Evolutionary conservation across 2,113 vertebrate species (phyloP), one percentile per base, ranked within the genome.

Genomic region (Protomyctophum bolini): DNA sequence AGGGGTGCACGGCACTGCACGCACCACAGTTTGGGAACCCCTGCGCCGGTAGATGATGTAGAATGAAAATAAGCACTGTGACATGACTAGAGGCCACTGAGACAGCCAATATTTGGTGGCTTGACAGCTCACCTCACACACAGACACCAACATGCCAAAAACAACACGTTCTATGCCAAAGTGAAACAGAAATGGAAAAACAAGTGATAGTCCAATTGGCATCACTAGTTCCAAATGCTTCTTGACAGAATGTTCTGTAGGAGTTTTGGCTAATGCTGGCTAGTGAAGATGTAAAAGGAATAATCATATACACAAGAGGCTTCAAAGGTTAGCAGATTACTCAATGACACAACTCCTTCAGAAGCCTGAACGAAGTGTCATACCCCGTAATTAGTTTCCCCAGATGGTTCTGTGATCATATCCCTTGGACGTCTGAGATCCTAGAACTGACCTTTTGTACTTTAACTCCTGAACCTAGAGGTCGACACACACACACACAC

Each of bases 401-500:
- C 84, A 79, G 77, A 72, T 86, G 79, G 59, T 81, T 88, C 41
- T 84, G 85, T 61, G 58, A 64, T 71, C 51, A 9, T 3, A 81
- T 66, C 66, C 82, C 68, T 48, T 71, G 55, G 72, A 71, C 75
- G 65, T 58, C 14, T 50, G 46, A 59, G 50, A 68, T 71, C 66
- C 14, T 56, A 7, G 64, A 68, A 64, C 74, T 66, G 60, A 72
- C 69, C 76, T 77, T 65, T 51, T 87, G 69, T 72, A 72, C 86
- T 86, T 48, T 78, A 80, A 83, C 81, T 70, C 56, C 70, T 47
- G 66, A 75, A 76, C 75, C 50, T 52, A 60, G 55, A 83, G 86
- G 75, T 86, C 77, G 83, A 21, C 21, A 21, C 21, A 21, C 21
- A 21, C 21, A 21, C 21, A 21, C 21, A 2, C 21, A 21, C 21